A percentile compares a stretch with the other conserved stretches of the same genome.
phyloP scores from a whole-genome alignment of 64 coral and sea anemone genomes.

The Hydrozoanthus tunicans region DNA sequence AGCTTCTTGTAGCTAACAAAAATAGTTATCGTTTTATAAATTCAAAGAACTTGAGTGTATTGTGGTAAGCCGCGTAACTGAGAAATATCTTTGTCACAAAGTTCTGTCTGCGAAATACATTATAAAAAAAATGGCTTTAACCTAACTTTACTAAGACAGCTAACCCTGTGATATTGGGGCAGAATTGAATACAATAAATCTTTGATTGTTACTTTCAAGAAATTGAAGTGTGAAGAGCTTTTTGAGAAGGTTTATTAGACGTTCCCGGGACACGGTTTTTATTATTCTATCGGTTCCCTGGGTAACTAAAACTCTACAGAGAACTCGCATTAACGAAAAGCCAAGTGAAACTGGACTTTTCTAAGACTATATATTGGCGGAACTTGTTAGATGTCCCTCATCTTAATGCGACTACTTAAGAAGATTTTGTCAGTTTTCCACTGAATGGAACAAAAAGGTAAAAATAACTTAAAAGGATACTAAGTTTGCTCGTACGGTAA shows the following conservation, averaged over 20 bases:
- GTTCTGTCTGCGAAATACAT: background rate
- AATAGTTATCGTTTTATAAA: background rate
- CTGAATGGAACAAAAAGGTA: constrained; percentile 42
- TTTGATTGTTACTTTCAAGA: background rate
- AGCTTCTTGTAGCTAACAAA: background rate
- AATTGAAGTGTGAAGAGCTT: constrained; percentile 19
- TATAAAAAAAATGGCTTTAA: background rate
- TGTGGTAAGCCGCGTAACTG: background rate
- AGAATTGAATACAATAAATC: background rate
- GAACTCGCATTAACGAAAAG: constrained; percentile 30
- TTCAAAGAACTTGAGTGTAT: background rate
- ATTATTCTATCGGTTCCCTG: background rate
- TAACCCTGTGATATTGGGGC: background rate
- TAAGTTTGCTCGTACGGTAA: background rate
- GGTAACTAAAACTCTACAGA: constrained; percentile 34
- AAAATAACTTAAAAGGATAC: background rate
- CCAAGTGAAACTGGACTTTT: background rate
- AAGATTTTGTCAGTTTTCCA: constrained; percentile 18
- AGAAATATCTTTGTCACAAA: background rate
- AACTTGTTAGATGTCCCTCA: background rate
- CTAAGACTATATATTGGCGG: background rate
- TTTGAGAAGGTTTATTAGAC: constrained; percentile 4
- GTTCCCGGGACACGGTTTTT: constrained; percentile 15
- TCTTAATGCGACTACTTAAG: background rate
- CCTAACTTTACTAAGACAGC: background rate